Percentiles rank a stretch among this genome's conserved stretches.
These are phyloP conservation scores for Ectobius pallidus DNA, from an alignment of 2,888 invertebrate species.

Conservation along the genomic window DNA sequence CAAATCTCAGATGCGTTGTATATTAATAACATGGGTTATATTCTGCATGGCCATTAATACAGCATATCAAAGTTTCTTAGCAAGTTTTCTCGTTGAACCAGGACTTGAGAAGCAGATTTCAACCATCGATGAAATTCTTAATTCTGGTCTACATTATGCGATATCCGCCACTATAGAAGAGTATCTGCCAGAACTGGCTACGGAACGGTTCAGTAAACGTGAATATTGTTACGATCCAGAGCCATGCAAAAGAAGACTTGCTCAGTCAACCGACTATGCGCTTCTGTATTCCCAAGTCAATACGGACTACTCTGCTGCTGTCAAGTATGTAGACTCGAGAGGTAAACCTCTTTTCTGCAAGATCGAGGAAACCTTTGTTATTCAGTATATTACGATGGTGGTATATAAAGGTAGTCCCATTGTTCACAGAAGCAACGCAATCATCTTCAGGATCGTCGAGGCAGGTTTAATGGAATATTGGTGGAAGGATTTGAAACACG, in stretches of 20 bases:
- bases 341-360: constrained; percentile 1
- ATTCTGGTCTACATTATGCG: not conserved
- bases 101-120: not conserved
- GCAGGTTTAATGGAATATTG: not conserved
- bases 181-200: not conserved
- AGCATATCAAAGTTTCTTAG: not conserved
- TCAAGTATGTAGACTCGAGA: not conserved
- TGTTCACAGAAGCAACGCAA: not conserved
- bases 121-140: not conserved
- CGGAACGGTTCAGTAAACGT: not conserved
- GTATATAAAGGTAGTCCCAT: not conserved
- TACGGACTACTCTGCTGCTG: not conserved
- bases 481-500: not conserved
- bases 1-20: not conserved
- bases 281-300: not conserved
- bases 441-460: not conserved
- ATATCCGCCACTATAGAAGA: not conserved
- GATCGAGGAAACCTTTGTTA: not conserved
- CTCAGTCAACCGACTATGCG: not conserved
- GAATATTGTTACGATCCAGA: not conserved
- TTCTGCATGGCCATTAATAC: not conserved
- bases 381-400: not conserved
- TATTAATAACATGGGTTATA: not conserved
- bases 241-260: not conserved
- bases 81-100: not conserved